phyloP scores from a whole-genome alignment of 2,888 invertebrate species.

The Choristoneura rosaceana region DNA sequence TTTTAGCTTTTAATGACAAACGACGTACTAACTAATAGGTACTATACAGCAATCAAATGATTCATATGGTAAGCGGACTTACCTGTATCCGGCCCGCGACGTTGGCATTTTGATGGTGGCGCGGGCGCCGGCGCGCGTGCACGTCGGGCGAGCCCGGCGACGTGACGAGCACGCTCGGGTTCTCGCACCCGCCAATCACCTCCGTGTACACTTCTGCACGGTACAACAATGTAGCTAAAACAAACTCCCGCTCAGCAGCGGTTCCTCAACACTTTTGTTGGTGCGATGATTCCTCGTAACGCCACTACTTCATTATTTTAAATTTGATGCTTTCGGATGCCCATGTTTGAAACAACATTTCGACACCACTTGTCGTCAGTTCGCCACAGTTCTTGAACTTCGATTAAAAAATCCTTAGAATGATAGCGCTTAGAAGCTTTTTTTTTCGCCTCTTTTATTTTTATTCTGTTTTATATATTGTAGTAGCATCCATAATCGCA shows the following conservation, averaged over 20 bases:
- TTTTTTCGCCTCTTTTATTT: not conserved
- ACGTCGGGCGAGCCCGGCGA: conserved; percentile 97
- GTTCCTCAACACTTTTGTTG: not conserved
- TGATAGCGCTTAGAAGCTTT: not conserved
- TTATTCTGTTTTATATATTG: too few relatives aligned
- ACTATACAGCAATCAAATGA: not conserved
- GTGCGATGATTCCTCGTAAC: not conserved
- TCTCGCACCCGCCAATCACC: conserved; percentile 88
- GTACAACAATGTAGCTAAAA: conserved; percentile 41
- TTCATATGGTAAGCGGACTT: conserved; percentile 23
- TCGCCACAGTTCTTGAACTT: not conserved
- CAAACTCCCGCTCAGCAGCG: conserved; percentile 21
- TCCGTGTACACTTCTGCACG: conserved; percentile 87
- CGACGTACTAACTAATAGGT: too few relatives aligned
- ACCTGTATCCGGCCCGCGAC: conserved; percentile 95
- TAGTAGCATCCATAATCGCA: too few relatives aligned
- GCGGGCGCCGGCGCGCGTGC: conserved; percentile 85
- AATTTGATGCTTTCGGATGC: not conserved
- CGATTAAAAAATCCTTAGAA: not conserved
- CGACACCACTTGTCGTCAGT: not conserved
- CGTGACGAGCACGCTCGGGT: conserved; percentile 97
- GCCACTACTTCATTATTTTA: not conserved
- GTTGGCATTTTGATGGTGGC: conserved; percentile 85
- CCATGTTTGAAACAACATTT: not conserved
- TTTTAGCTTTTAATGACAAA: too few relatives aligned